Conservation (phyloP, 2,113 vertebrate species). For the Pelecanus crispus region DNA sequence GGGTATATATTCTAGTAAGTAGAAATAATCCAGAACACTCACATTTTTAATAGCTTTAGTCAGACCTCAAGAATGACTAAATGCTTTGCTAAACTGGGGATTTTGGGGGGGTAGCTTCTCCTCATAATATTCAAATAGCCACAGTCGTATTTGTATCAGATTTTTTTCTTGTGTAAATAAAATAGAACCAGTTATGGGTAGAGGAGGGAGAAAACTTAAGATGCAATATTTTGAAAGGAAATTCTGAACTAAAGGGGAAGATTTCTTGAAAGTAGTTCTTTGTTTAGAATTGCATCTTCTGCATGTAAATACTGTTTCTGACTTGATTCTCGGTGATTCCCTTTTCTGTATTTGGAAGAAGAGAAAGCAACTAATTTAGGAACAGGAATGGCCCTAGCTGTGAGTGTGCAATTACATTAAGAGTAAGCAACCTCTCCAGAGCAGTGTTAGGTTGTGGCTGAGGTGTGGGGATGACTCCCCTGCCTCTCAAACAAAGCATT, state of each 20-base stretch:
- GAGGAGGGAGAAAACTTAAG: not conserved
- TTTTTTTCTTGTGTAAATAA: not conserved
- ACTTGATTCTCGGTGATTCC: not conserved
- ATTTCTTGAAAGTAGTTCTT: not conserved
- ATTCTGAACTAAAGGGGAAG: not conserved
- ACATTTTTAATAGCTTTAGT: not conserved
- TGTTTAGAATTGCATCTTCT: not conserved
- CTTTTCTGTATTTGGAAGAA: not conserved
- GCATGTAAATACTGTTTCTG: not conserved
- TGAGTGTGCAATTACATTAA: not conserved
- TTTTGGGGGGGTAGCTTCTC: not conserved
- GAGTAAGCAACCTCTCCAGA: not conserved
- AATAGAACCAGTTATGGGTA: not conserved
- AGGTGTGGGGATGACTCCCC: not conserved
- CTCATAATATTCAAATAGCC: not conserved
- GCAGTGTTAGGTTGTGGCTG: not conserved
- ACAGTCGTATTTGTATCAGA: not conserved
- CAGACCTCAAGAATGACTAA: not conserved
- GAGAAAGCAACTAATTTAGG: not conserved
- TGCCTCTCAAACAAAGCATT: not conserved
- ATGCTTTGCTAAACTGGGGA: not conserved
- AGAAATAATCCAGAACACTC: not conserved
- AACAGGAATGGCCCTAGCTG: not conserved
- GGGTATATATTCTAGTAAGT: not conserved
- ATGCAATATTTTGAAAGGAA: not conserved